Conservation (phyloP, 2,888 invertebrate genomes). For the Sthenelais limicola region DNA sequence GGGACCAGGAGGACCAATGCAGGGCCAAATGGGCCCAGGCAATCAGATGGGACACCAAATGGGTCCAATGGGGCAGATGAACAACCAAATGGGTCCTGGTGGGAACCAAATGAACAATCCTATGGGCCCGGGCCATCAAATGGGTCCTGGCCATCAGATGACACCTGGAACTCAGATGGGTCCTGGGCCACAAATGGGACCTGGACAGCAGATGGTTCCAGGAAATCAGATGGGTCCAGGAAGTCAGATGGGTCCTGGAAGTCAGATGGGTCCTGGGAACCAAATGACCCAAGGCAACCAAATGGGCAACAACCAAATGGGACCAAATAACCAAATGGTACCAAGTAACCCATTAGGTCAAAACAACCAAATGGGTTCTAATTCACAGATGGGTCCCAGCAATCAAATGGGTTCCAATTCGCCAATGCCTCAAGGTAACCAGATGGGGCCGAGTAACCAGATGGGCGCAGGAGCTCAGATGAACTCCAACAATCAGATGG, state of each 20-base stretch:
- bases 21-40: constrained; percentile 16
- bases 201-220: not conserved
- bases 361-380: constrained; percentile 25
- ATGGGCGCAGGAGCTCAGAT: constrained; percentile 2
- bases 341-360: too few species aligned
- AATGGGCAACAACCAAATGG: constrained; percentile 27
- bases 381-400: not conserved
- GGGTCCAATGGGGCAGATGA: constrained; percentile 46
- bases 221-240: constrained; percentile 23
- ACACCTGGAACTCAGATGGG: constrained; percentile 14
- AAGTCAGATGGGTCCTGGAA: not conserved
- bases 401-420: constrained; percentile 19
- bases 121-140: constrained; percentile 25
- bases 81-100: constrained; percentile 10
- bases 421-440: too few species aligned
- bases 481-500: too few species aligned
- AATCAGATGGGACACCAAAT: constrained; percentile 49
- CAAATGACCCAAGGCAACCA: constrained; percentile 22
- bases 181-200: constrained; percentile 34
- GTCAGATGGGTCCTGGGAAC: constrained; percentile 10
- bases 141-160: constrained; percentile 7
- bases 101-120: constrained; percentile 14
- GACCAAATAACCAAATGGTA: constrained; percentile 40
- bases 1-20: constrained; percentile 25
- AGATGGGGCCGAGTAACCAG: constrained; percentile 25